Conservation (phyloP, 2,113 vertebrate genomes). For the Nycticryphes semicollaris region DNA sequence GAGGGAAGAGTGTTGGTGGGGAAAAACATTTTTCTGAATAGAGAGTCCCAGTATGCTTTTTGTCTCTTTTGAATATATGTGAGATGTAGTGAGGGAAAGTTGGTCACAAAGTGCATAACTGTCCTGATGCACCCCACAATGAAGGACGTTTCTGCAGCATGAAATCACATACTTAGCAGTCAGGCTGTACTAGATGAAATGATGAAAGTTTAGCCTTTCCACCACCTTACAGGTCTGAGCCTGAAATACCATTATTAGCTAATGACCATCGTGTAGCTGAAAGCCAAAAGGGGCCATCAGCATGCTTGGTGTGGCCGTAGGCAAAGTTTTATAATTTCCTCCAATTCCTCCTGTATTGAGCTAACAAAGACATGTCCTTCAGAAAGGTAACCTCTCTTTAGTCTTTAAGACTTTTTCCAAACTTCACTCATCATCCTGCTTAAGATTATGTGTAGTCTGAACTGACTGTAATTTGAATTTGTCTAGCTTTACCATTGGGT, state of each 20-base stretch:
- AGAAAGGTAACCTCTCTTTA: not conserved
- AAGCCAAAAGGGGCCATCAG: not conserved
- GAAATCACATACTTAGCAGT: not conserved
- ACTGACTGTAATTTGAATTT: not conserved
- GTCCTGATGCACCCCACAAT: not conserved
- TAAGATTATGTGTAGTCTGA: not conserved
- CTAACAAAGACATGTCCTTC: not conserved
- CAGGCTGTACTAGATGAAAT: not conserved
- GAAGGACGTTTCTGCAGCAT: not conserved
- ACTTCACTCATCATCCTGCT: not conserved
- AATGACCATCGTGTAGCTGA: not conserved
- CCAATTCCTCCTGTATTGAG: not conserved
- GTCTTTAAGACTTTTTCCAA: not conserved
- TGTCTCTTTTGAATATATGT: not conserved
- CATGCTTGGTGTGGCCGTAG: not conserved
- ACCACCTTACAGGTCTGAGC: not conserved
- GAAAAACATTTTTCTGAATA: not conserved
- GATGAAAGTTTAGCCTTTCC: not conserved
- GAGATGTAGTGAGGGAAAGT: not conserved
- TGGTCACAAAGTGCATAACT: not conserved
- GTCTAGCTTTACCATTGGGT: not conserved
- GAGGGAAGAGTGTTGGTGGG: not conserved
- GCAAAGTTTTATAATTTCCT: not conserved
- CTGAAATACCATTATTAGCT: not conserved
- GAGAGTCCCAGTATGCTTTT: fast-evolving